These are phyloP conservation scores for Holcopasites calliopsidis DNA, from an alignment of 1,140 invertebrate genomes.

Conservation along the genomic window DNA sequence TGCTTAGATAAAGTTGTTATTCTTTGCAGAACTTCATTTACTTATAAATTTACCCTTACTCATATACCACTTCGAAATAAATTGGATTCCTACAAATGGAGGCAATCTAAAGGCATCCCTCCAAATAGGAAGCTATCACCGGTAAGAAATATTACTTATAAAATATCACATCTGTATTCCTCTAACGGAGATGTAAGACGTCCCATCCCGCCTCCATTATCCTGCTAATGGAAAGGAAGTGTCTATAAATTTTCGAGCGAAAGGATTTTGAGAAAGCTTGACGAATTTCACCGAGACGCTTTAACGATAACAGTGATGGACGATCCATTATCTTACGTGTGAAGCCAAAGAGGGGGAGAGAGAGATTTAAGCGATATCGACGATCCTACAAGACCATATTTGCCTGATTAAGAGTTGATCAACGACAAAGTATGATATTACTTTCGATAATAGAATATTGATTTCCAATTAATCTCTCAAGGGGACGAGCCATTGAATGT, in stretches of 20 bases:
- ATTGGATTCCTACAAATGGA: neutral
- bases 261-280: neutral
- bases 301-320: neutral
- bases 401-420: conserved; percentile 16
- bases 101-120: no score
- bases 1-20: no score
- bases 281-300: neutral
- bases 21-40: no score
- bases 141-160: neutral
- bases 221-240: neutral
- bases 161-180: neutral
- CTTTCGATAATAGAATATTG: conserved; percentile 47
- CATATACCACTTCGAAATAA: no score
- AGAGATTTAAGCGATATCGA: neutral
- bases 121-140: neutral
- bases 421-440: conserved; percentile 9
- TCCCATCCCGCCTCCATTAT: neutral
- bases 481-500: conserved; percentile 39
- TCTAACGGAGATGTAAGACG: neutral
- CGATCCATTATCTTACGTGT: conserved; percentile 1
- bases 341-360: neutral
- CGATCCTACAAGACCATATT: neutral
- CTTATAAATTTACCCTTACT: no score
- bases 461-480: conserved; percentile 49
- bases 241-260: neutral